Base-by-base conservation (phyloP, 2,888 invertebrate species). In the Achlya flavicornis region DNA sequence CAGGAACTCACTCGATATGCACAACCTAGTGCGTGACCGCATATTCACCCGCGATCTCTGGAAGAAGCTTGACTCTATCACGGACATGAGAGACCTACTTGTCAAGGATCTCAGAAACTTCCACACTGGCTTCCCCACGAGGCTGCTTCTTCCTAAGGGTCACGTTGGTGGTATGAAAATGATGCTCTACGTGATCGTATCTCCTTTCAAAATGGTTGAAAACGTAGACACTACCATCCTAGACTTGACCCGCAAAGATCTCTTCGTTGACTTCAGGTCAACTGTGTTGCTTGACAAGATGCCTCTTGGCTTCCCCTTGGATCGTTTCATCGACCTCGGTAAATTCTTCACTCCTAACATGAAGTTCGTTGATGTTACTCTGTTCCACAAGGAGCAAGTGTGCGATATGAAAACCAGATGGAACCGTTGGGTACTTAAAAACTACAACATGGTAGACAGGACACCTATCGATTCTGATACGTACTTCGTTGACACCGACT, bases 281-380 rank as follows among this genome's bases (percentile, higher is more conserved):
- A 90, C 89, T 64, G 84, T 87, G 1, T 75, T 91, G 79, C 88
- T 95, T 60, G 96, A 97, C 83, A 94, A 92, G 71, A 94, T 94
- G 83, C 94, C 96, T 59, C 92, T 96, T 77, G 96, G 96, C 63
- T 97, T 95, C 94, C 97, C 97, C 68, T 95, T 97, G 81, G 97
- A 97, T 82, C 95, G 96, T 74, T 90, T 91, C 32, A 94, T 96
- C 77, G 91, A 95, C 58, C 90, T 95, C 59, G 87, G 87, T 61
- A 91, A 90, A 68, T 96, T 96, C 94, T 93, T 93, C 72, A 95
- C 95, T 19, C 95, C 96, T 57, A 97, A 97, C 90, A 95, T 95
- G 90, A 95, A 92, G 85, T 95, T 96, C 83, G 93, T 96, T 73
- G 95, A 96, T 74, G 94, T 95, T 6, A 90, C 91, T 71, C 93